These are phyloP conservation scores for Aphidius gifuensis DNA, from an alignment of 1,140 invertebrate species.

Conservation along the genomic window DNA sequence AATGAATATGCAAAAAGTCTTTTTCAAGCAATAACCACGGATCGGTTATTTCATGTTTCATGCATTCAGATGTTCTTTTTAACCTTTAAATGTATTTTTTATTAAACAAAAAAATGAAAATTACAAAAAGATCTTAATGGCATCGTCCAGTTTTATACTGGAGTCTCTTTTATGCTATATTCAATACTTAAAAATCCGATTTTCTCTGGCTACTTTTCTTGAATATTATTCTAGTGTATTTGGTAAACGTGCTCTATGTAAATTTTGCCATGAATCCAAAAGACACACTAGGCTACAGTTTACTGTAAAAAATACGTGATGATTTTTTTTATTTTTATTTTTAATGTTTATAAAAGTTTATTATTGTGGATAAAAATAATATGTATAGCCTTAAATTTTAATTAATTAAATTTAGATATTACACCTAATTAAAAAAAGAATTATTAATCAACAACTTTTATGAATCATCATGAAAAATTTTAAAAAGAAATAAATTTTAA, in stretches of 20 bases:
- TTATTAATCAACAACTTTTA: no score
- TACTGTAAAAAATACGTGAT: no score
- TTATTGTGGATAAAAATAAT: no score
- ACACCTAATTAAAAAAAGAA: no score
- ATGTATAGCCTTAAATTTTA: no score
- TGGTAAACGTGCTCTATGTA: constrained; percentile 13
- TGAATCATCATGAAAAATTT: no score
- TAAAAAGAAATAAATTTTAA: background rate
- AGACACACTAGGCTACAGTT: background rate
- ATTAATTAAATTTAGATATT: no score
- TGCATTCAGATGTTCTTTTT: constrained; percentile 43
- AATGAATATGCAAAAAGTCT: constrained; percentile 40
- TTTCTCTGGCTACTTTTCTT: constrained; percentile 10
- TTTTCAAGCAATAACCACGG: constrained; percentile 10
- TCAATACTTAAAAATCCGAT: constrained; percentile 18
- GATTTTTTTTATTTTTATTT: no score
- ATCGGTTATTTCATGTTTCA: constrained; percentile 32
- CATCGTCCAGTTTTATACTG: constrained; percentile 11
- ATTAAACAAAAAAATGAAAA: constrained; percentile 4
- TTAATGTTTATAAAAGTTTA: no score
- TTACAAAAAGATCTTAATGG: constrained; percentile 3
- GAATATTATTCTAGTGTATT: constrained; percentile 18
- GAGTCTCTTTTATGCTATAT: constrained; percentile 1
- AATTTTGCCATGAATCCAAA: constrained; percentile 7
- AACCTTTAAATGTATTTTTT: constrained; percentile 20